Conservation (phyloP, 2,888 invertebrate species). For the Galerucella nymphaeae region DNA sequence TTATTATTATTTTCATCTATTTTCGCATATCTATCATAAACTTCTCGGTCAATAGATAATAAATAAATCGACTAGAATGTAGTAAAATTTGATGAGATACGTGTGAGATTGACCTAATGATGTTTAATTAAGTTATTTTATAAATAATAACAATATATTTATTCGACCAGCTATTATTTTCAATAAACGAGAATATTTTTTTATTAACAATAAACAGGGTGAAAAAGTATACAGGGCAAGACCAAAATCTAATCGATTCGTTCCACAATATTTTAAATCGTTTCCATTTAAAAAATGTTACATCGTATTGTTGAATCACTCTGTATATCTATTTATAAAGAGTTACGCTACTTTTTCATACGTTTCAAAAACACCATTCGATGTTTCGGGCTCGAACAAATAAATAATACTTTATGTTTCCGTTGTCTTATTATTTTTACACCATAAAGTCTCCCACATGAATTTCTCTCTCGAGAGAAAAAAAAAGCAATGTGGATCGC, state of each 20-base stretch:
- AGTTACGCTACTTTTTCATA: no score
- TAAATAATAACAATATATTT: neutral
- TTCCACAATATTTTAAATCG: no score
- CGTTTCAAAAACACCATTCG: neutral
- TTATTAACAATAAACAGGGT: no score
- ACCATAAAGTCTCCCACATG: conserved; percentile 5
- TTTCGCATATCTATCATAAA: conserved; percentile 19
- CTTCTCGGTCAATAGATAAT: conserved; percentile 8
- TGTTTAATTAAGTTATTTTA: neutral
- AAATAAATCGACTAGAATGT: conserved; percentile 8
- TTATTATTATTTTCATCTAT: conserved; percentile 25
- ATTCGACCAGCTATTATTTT: no score
- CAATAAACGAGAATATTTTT: no score
- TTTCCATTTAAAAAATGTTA: no score
- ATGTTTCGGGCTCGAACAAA: neutral
- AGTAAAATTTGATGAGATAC: neutral
- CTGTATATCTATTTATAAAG: no score
- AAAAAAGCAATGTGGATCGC: conserved; percentile 3
- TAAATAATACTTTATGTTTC: neutral
- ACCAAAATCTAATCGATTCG: no score
- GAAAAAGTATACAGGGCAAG: no score
- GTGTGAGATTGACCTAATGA: neutral
- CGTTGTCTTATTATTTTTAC: neutral
- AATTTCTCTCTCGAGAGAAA: neutral
- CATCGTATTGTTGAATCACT: no score